Evolutionary conservation across 2,888 invertebrate species (phyloP), one percentile per base, ranked within the genome.

Genomic region (Amphiduros pacificus): DNA sequence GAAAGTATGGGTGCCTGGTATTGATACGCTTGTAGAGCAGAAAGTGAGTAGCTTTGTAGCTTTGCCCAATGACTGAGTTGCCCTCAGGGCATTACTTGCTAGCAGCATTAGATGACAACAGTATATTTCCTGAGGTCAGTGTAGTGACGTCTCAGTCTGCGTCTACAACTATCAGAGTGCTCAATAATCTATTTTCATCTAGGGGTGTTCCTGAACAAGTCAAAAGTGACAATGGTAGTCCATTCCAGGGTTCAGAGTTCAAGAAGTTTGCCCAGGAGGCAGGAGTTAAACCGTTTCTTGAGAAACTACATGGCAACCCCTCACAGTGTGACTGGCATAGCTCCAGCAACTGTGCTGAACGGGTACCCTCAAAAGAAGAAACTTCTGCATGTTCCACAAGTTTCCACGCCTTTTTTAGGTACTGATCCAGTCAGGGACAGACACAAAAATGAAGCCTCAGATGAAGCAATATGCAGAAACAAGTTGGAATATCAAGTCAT

Each of bases 1-100:
- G 24, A 62, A 51, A 40, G 62, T 61, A 3, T 61, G 61, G 61
- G 55, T 22, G 36, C 55, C 61, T 11, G 6, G n/a, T 4, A 44
- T 44, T 44, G 44, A n/a, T 22, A 55, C 26, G 17, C 27, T 20
- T 17, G 50, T 40, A 24, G 61, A 61, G 50, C n/a, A 22, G 26
- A 3, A 4, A 24, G 20, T 55, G 4, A 48, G 36, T 2, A n/a
- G 2, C 6, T 55, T 36, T 27, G 24, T 24, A 24, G 26, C 36
- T 2, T 56, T 55, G n/a, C 55, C 48, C 27, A 9, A 24, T 14
- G 52, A 22, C 3, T 17, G 22, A n/a, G 17, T 11, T n/a, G 5
- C 44, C 44, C n/a, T 6, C 6, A 20, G 44, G 44, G 5, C 20
- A 44, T 9, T 44, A 44, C n/a, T 5, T 44, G 5, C 22, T 44